Percentiles rank a stretch among this genome's conserved stretches.
Conservation (phyloP, 2,888 invertebrate genomes). For the Tetanocera ferruginea region DNA sequence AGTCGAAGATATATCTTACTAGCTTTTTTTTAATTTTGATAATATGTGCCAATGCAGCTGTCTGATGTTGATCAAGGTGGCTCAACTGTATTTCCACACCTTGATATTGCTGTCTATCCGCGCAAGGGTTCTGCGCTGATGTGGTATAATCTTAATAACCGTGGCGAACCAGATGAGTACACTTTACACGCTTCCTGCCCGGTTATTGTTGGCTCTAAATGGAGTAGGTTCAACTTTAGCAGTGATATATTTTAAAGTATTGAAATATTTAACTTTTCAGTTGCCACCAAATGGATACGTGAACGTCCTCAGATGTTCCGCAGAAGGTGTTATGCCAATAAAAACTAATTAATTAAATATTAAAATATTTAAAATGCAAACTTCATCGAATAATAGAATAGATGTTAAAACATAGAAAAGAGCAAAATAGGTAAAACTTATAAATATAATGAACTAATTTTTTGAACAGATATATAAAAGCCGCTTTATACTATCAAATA, state of each 20-base stretch:
- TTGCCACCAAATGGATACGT: constrained; percentile 89
- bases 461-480: no score
- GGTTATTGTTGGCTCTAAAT: constrained; percentile 48
- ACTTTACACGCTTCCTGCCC: constrained; percentile 48
- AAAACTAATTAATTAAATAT: no score
- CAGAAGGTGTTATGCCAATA: constrained; percentile 72
- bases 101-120: constrained; percentile 87
- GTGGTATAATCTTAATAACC: constrained; percentile 48
- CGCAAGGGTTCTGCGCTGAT: constrained; percentile 73
- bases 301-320: constrained; percentile 84
- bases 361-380: no score
- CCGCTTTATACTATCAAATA: no score
- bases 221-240: constrained; percentile 46
- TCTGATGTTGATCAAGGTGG: constrained; percentile 95
- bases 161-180: constrained; percentile 41
- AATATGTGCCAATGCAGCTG: constrained; percentile 75
- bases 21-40: no score
- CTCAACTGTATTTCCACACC: constrained; percentile 92
- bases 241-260: neutral
- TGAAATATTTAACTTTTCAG: constrained; percentile 63
- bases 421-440: no score
- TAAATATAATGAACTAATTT: no score
- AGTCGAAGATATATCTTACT: no score
- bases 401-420: no score
- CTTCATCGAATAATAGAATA: no score